phyloP scores from a whole-genome alignment of 1,140 invertebrate genomes.

The Reticulitermes speratus region DNA sequence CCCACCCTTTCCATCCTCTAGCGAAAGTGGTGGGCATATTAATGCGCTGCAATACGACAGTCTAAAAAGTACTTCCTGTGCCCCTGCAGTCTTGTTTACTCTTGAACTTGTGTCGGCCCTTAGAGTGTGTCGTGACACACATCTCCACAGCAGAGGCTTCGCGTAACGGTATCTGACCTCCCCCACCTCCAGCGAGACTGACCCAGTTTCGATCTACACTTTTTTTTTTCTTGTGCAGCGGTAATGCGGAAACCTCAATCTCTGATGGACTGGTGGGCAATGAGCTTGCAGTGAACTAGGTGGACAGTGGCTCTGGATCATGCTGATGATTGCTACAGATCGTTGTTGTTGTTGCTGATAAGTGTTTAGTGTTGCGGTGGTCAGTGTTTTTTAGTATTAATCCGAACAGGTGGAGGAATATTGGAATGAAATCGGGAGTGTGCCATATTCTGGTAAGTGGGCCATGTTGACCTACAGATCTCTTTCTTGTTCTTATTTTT shows the following conservation, averaged over 20 bases:
- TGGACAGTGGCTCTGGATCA: neutral
- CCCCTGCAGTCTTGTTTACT: neutral
- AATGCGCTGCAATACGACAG: neutral
- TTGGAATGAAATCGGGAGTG: slow-evolving; percentile 1
- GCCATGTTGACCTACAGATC: too few relatives aligned
- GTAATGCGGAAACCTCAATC: slow-evolving; percentile 10
- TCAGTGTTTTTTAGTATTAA: neutral
- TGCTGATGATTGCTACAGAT: neutral
- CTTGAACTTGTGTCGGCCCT: neutral
- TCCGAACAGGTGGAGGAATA: slow-evolving; percentile 1
- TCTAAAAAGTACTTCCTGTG: neutral
- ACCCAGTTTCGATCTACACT: slow-evolving; percentile 2
- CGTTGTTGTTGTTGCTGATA: neutral
- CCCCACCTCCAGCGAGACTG: neutral
- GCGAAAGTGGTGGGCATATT: slow-evolving; percentile 9
- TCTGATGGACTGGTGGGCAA: neutral
- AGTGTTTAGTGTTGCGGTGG: slow-evolving; percentile 2
- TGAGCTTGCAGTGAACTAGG: neutral
- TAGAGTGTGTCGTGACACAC: slow-evolving; percentile 1
- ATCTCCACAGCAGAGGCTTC: neutral
- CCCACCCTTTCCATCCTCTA: neutral
- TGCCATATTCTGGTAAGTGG: slow-evolving; percentile 5
- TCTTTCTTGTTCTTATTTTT: too few relatives aligned
- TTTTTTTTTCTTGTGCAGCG: neutral
- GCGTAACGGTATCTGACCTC: slow-evolving; percentile 8